These are phyloP conservation scores for Acomys russatus DNA, from an alignment of 2,797 vertebrate genomes.

Conservation along the genomic window DNA sequence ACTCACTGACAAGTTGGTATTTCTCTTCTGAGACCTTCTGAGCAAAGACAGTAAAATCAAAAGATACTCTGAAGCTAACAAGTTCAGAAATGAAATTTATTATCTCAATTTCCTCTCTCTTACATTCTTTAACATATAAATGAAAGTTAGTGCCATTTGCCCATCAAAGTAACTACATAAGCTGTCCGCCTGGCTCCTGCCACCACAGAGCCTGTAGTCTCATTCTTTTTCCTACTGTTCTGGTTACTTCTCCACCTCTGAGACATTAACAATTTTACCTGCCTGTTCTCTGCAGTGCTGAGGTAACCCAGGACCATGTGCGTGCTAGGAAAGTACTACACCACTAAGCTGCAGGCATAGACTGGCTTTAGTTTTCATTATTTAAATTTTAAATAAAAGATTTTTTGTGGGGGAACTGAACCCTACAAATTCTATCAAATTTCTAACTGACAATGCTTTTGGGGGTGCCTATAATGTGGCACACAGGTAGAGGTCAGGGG, in stretches of 20 bases:
- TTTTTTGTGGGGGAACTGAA: not conserved
- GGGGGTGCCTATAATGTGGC: not conserved
- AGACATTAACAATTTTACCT: not conserved
- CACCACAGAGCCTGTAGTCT: not conserved
- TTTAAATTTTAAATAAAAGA: not conserved
- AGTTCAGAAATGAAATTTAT: conserved; percentile 44
- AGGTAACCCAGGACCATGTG: not conserved
- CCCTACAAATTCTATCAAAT: not conserved
- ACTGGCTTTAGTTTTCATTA: not conserved
- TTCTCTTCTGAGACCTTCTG: not conserved
- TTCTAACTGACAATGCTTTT: not conserved
- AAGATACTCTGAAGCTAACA: conserved; percentile 12
- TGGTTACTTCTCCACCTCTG: conserved; percentile 26
- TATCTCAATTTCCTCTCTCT: not conserved
- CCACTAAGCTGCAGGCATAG: not conserved
- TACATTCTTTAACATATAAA: not conserved
- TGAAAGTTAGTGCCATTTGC: not conserved
- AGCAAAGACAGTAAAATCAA: conserved; percentile 42
- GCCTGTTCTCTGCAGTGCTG: not conserved
- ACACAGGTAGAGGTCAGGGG: not conserved
- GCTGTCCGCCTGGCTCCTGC: not conserved
- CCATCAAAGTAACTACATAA: not conserved
- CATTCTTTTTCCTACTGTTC: not conserved
- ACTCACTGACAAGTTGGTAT: not conserved
- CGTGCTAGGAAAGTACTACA: not conserved